Conservation (phyloP, 2,113 vertebrate species). For the Centropristis striata region DNA sequence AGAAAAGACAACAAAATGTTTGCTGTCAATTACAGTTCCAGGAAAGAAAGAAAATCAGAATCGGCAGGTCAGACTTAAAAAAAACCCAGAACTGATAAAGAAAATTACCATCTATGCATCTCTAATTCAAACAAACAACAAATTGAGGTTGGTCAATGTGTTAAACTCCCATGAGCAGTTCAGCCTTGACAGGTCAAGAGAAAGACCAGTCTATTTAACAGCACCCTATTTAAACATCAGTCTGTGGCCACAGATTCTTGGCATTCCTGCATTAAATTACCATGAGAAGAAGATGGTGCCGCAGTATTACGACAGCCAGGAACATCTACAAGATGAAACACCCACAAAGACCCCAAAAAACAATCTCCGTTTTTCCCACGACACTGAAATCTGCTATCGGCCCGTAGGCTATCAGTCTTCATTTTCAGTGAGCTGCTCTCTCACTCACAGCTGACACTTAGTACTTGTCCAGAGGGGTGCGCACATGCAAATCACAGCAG, state of each 20-base stretch:
- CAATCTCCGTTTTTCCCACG: neutral
- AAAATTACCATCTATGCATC: too few relatives aligned
- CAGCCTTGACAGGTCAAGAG: conserved; percentile 74
- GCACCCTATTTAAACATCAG: conserved; percentile 85
- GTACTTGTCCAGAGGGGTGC: neutral
- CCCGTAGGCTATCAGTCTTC: neutral
- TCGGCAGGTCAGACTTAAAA: too few relatives aligned
- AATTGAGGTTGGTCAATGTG: conserved; percentile 26
- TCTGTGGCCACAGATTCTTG: conserved; percentile 48
- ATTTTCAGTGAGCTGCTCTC: neutral
- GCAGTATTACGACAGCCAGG: neutral
- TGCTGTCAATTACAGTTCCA: too few relatives aligned
- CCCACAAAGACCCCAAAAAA: neutral
- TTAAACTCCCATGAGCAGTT: conserved; percentile 39
- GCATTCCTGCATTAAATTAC: conserved; percentile 65
- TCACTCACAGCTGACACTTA: neutral
- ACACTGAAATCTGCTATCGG: neutral
- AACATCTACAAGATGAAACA: conserved; percentile 10
- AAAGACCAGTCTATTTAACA: conserved; percentile 90
- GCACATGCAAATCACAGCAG: conserved; percentile 27
- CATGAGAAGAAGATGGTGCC: conserved; percentile 16
- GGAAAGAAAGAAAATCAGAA: too few relatives aligned
- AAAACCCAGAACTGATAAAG: too few relatives aligned
- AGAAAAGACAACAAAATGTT: too few relatives aligned
- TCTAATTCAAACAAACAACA: conserved; percentile 21